A percentile compares a stretch with the other conserved stretches of the same genome.
phyloP scores from a whole-genome alignment of 2,797 vertebrate species.

The Chaunax sp. region DNA sequence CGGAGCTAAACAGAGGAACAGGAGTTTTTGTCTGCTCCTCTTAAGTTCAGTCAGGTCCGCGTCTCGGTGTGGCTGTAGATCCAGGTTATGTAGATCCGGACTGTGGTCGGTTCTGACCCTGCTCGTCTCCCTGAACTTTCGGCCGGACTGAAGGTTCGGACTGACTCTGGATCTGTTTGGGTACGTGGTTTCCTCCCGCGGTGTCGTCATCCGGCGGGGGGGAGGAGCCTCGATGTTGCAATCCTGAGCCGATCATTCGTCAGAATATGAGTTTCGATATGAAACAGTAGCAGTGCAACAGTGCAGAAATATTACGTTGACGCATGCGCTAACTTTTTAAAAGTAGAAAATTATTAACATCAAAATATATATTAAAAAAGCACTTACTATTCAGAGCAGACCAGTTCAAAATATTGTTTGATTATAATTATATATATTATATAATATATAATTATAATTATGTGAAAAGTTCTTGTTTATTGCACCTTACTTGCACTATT shows the following conservation, averaged over 20 bases:
- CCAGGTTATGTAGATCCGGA: too few species aligned
- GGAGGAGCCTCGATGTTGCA: conserved; percentile 72
- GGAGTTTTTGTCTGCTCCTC: neutral
- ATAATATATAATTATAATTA: too few species aligned
- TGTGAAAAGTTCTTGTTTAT: too few species aligned
- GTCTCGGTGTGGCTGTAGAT: neutral
- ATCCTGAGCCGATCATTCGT: conserved; percentile 56
- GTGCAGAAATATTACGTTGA: too few species aligned
- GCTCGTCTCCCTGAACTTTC: conserved; percentile 30
- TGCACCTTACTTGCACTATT: too few species aligned
- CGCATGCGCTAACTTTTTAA: too few species aligned
- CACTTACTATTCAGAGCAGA: too few species aligned
- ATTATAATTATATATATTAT: too few species aligned
- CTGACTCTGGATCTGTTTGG: conserved; percentile 34
- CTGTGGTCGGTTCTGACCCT: neutral
- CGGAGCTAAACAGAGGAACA: too few species aligned
- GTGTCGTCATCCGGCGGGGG: conserved; percentile 57
- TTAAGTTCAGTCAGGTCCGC: neutral
- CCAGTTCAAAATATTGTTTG: too few species aligned
- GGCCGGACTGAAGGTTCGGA: conserved; percentile 20
- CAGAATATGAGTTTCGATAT: conserved; percentile 46
- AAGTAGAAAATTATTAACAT: too few species aligned
- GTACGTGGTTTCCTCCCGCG: conserved; percentile 49
- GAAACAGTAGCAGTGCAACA: neutral
- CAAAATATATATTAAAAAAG: too few species aligned